A percentile compares a stretch with the other conserved stretches of the same genome.
These are phyloP conservation scores for Noctua janthina DNA, from an alignment of 2,888 invertebrate genomes.

Conservation along the genomic window DNA sequence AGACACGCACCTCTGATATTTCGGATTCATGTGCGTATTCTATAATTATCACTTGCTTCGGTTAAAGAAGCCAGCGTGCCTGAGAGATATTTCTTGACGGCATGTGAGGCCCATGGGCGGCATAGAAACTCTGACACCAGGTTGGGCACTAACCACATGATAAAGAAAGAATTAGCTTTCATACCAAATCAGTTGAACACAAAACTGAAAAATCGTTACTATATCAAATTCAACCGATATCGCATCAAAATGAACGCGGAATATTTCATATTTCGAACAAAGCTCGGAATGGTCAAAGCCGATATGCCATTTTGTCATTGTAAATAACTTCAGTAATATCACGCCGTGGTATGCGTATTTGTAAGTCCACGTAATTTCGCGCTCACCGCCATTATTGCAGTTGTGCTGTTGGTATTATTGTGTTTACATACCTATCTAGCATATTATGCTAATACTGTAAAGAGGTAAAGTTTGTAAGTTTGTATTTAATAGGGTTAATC, in stretches of 20 bases:
- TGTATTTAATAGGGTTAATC: no score
- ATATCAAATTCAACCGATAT: background rate
- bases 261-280: slow-evolving; percentile 33
- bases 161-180: no score
- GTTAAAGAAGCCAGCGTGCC: no score
- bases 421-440: background rate
- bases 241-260: background rate
- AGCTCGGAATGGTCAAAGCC: slow-evolving; percentile 8
- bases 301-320: slow-evolving; percentile 10
- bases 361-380: slow-evolving; percentile 6
- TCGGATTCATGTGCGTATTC: no score
- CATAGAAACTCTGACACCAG: no score
- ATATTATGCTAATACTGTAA: background rate
- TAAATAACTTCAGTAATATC: slow-evolving; percentile 23
- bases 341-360: slow-evolving; percentile 4
- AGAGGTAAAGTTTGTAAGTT: no score
- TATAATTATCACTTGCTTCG: no score
- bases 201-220: background rate
- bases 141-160: no score
- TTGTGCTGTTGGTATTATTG: background rate
- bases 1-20: no score
- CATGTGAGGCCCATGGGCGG: no score
- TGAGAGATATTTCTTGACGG: no score
- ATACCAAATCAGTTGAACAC: no score
- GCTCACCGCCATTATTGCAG: background rate